Percentiles rank a stretch among this genome's conserved stretches.
Conservation (phyloP, 2,113 vertebrate genomes). For the Lepisosteus osseus region DNA sequence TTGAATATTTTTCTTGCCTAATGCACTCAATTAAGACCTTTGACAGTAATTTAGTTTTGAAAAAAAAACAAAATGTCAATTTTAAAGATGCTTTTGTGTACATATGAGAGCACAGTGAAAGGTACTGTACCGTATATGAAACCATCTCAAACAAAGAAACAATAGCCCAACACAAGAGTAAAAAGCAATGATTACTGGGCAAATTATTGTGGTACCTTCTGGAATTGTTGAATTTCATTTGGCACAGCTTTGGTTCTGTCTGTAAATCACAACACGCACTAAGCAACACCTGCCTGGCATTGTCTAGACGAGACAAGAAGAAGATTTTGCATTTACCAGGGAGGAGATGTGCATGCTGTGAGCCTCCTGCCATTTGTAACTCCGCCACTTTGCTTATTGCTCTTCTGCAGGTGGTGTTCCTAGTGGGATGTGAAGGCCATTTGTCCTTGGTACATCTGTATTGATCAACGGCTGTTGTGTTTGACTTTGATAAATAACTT, state of each 20-base stretch:
- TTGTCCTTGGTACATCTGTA: conserved; percentile 52
- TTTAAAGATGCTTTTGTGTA: neutral
- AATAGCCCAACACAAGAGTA: too few relatives aligned
- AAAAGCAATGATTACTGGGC: too few relatives aligned
- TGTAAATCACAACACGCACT: conserved; percentile 2
- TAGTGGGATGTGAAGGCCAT: conserved; percentile 39
- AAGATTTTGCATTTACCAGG: conserved; percentile 38
- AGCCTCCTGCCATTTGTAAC: conserved; percentile 30
- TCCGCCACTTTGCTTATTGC: conserved; percentile 38
- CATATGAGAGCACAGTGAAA: neutral
- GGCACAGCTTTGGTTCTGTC: neutral
- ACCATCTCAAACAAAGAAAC: too few relatives aligned
- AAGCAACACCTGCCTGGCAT: conserved; percentile 17
- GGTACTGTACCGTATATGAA: too few relatives aligned
- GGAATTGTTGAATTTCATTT: too few relatives aligned
- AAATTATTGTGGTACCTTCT: too few relatives aligned
- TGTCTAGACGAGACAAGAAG: conserved; percentile 31
- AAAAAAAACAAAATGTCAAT: neutral
- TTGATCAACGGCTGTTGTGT: conserved; percentile 34
- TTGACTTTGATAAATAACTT: conserved; percentile 39
- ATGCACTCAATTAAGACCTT: neutral
- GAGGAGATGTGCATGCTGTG: conserved; percentile 48
- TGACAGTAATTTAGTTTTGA: neutral
- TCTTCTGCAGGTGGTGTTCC: conserved; percentile 17
- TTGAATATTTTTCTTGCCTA: conserved; percentile 1